These are phyloP conservation scores for Numenius phaeopus DNA, from an alignment of 2,797 vertebrate species.

Conservation along the genomic window DNA sequence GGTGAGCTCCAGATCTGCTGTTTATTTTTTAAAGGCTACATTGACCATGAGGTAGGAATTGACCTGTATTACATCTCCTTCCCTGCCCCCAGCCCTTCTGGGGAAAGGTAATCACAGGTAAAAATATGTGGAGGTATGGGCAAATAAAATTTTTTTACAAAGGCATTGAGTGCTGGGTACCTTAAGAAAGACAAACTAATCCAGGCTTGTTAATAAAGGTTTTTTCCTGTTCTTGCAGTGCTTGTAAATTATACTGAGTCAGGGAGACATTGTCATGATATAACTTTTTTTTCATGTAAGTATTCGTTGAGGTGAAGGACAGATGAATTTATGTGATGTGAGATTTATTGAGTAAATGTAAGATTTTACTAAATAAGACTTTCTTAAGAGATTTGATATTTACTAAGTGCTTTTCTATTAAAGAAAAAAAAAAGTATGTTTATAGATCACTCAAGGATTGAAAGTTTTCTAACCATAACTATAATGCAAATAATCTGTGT, in stretches of 20 bases:
- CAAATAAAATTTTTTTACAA: not conserved
- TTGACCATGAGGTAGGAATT: conserved; percentile 21
- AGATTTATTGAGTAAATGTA: not conserved
- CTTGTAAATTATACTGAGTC: not conserved
- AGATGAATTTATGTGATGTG: not conserved
- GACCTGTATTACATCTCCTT: not conserved
- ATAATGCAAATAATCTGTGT: not conserved
- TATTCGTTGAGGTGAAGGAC: not conserved
- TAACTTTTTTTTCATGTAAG: not conserved
- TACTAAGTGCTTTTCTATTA: not conserved
- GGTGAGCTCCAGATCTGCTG: not conserved
- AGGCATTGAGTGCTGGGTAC: not conserved
- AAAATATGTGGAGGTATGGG: not conserved
- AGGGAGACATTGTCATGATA: not conserved
- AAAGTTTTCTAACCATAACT: not conserved
- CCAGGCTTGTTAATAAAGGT: not conserved
- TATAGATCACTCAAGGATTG: not conserved
- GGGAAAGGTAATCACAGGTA: conserved; percentile 18
- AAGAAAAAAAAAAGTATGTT: not conserved
- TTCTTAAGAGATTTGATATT: not conserved
- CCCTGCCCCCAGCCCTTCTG: not conserved
- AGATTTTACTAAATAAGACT: not conserved
- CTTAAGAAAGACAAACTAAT: not conserved
- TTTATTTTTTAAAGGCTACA: conserved; percentile 2
- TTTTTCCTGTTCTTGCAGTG: not conserved